Base-by-base conservation (phyloP, 2,113 vertebrate genomes). In the Myrmecophaga tridactyla region DNA sequence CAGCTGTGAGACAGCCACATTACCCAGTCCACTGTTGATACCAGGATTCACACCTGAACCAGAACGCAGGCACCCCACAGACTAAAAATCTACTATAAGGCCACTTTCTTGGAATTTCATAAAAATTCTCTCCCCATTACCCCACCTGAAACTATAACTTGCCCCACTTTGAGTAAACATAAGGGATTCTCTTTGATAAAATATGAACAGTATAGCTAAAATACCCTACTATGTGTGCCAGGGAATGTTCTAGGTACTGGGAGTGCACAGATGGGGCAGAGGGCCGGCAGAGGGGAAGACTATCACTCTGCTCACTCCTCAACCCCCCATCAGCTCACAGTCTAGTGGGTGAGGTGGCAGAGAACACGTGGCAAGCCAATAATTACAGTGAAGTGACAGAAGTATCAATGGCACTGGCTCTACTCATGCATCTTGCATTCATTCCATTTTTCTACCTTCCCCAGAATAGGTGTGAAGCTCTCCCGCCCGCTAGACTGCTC, bases 1-100 rank as follows among this genome's bases (percentile, higher is more conserved):
- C 4, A 34, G 75, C 48, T 14, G 9, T 8, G 3, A n/a, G 41
- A 25, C 0, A 4, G 20, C 23, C 3, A 1, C 13, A 11, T 0
- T 15, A 48, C 70, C 14, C 62, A 81, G 36, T 34, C 65, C 60
- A 23, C 15, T 60, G 2, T 36, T 41, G 39, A 43, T 56, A 23
- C 36, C 56, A 73, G 10, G 46, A 75, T 41, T 60, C n/a, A 53
- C 29, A 10, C 3, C 43, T 51, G 56, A n/a, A 31, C 21, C 7
- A 21, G 43, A 73, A 62, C 13, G 75, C 25, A 65, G 58, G 60
- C 58, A 39, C 20, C 56, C 17, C 13, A 8, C 14, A 83, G 60
- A n/a, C 14, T 9, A 51, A 10, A 58, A 60, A 62, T 62, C 31
- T 86, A 6, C 53, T 13, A 12, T 36, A 48, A 31, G 18, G 62